Evolutionary conservation across 2,113 vertebrate species (phyloP), one percentile per base, ranked within the genome.

Genomic region (Eclectus roratus): DNA sequence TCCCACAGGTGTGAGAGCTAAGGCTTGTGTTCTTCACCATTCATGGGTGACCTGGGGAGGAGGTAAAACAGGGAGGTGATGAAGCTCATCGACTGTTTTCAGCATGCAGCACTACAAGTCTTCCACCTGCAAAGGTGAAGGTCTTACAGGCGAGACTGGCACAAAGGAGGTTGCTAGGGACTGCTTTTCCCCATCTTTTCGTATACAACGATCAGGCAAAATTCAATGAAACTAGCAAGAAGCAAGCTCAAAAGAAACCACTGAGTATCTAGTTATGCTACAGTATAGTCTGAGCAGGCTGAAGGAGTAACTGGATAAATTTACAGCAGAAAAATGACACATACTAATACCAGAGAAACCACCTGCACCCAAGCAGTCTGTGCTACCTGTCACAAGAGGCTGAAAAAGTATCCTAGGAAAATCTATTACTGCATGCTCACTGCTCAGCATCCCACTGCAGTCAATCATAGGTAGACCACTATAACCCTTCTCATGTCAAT

Each of bases 1-100:
- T 0, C 19, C 16, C 35, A 13, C 13, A 5, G 10, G 39, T 3
- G 0, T 1, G 2, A 64, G 17, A 44, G 16, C 24, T 17, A 4
- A 1, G 20, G 46, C 13, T 33, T 43, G 11, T 33, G 2, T 2
- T 35, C 53, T 43, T 35, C 65, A 55, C 18, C 0, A 0, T 12
- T 46, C 49, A 17, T 3, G 41, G 25, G 27, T 21, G 37, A 61
- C 28, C 16, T 4, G 20, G 19, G 28, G 6, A 76, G 12, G 15
- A 41, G 53, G 25, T 37, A 28, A 21, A 69, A 31, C 11, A 31
- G 31, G 31, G 44, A 28, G 5, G 1, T 8, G 27, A 78, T 33
- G 8, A 27, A 35, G 18, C 35, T 69, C 33, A 33, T 49, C 4
- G 8, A 13, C 35, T 52, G 6, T 11, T 50, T 19, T 13, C 68